Conservation (phyloP, 2,113 vertebrate genomes). For the Amphilophus citrinellus region DNA sequence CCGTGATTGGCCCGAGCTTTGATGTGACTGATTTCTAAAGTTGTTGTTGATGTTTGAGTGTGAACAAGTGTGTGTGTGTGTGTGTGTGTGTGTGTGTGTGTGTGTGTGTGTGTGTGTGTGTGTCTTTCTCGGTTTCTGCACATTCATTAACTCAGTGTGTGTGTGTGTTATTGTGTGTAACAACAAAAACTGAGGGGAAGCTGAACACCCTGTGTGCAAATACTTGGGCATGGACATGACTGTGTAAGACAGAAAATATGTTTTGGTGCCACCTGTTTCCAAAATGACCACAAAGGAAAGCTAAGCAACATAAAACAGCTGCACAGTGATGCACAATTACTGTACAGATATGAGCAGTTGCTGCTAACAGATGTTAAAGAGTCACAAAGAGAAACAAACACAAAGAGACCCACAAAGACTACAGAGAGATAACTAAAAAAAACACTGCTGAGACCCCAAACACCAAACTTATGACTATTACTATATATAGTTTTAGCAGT, state of each 20-base stretch:
- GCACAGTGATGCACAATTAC: background rate
- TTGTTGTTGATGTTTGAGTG: slow-evolving; percentile 37
- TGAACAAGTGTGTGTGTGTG: background rate
- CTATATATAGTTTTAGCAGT: background rate
- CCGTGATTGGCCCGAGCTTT: slow-evolving; percentile 31
- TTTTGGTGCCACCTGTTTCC: background rate
- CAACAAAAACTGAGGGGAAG: background rate
- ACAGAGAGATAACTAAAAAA: background rate
- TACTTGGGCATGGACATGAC: background rate
- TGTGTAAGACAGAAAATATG: background rate
- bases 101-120: slow-evolving; percentile 2
- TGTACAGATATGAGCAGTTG: background rate
- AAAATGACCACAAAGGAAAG: background rate
- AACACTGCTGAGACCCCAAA: background rate
- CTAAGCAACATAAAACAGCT: background rate
- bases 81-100: slow-evolving; percentile 15
- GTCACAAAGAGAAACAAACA: background rate
- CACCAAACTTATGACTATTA: background rate
- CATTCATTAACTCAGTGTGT: background rate
- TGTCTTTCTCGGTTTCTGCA: background rate
- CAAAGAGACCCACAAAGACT: background rate
- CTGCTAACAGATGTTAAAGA: slow-evolving; percentile 3
- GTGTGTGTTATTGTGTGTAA: background rate
- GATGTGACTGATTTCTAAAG: slow-evolving; percentile 55
- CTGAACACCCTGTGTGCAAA: background rate